These are phyloP conservation scores for Aspidoscelis tigris DNA, from an alignment of 2,113 vertebrate genomes.

Conservation along the genomic window DNA sequence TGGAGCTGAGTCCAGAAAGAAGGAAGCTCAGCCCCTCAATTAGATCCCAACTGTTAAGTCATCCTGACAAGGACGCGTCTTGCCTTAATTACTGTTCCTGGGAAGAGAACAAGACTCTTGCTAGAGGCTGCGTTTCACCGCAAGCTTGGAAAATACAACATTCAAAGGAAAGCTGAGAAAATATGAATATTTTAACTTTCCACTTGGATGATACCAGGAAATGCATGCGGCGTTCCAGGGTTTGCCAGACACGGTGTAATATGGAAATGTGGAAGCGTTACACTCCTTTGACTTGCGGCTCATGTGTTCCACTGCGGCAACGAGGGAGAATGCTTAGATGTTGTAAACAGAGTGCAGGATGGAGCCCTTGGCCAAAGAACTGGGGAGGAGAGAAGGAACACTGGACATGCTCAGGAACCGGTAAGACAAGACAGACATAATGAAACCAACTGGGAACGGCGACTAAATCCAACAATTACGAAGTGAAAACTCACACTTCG, in stretches of 20 bases:
- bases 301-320: no score
- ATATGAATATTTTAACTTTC: background rate
- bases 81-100: background rate
- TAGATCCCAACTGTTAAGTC: background rate
- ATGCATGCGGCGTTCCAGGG: background rate
- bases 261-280: background rate
- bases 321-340: no score
- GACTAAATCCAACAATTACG: no score
- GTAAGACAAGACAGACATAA: no score
- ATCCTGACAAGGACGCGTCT: background rate
- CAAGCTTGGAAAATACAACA: conserved; percentile 22
- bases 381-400: no score
- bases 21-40: background rate
- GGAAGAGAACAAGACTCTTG: background rate
- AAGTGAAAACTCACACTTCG: no score
- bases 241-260: background rate
- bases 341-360: no score
- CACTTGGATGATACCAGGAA: conserved; percentile 10
- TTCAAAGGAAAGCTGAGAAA: conserved; percentile 18
- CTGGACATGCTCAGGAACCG: no score
- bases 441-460: no score
- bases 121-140: background rate
- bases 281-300: background rate
- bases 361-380: no score
- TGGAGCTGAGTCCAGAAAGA: background rate